Evolutionary conservation across 2,797 vertebrate species (phyloP), one percentile per base, ranked within the genome.

Genomic region (Remorina albescens): DNA sequence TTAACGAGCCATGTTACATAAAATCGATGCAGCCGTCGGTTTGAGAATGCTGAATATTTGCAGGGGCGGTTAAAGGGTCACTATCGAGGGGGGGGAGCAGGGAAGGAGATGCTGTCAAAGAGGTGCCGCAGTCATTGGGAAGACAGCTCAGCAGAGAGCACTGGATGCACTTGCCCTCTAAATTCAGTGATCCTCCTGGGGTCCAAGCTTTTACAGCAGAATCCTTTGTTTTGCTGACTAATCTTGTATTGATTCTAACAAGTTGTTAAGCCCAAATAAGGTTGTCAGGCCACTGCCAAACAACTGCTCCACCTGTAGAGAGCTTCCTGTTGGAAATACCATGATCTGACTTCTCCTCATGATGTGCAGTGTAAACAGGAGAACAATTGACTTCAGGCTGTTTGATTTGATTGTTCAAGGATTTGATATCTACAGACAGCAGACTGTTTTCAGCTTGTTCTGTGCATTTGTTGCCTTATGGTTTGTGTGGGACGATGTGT

Each of bases 201-300:
- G 90, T 80, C 83, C 54, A 19, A 77, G 88, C 91, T 92, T 93
- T 92, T 92, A 89, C 91, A 93, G 91, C 90, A 82, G 87, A 91
- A 91, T 90, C 90, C 86, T 89, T 94, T 92, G 91, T 93, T 93
- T 93, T 94, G 90, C 92, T 93, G 88, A 91, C 88, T 94, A 94
- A 95, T 94, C 92, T 65, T 51, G 21, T 92, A 95, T 95, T 85
- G 94, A 95, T 93, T 90, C 74, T 71, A 82, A 84, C 82, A 86
- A 83, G 92, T 89, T 90, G 86, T 91, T 82, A 88, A 85, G 83
- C 81, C 70, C 85, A 90, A 91, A 92, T 92, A 84, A 91, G 81
- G 83, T 83, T 89, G 80, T 86, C 83, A 78, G 85, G 78, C 74
- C 68, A 54, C 82, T 88, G 89, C 71, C 84, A 84, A 87, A 85